Evolutionary conservation across 1,140 invertebrate genomes (phyloP), one percentile per base, ranked within the genome.

Genomic region (Saccostrea glomerata): DNA sequence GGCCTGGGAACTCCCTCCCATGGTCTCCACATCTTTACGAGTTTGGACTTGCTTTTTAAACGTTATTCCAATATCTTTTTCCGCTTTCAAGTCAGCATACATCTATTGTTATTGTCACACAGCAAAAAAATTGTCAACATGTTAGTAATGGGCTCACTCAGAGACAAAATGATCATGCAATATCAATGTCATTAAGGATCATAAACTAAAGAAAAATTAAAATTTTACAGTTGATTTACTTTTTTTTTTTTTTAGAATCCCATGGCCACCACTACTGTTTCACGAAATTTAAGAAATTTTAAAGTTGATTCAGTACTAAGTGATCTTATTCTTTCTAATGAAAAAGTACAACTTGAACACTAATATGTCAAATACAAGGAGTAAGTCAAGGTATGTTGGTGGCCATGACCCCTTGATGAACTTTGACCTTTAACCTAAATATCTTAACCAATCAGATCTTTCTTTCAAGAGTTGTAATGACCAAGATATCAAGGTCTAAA

Each of bases 31-130:
- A 94, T 98, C 99, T 94, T 98, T 97, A 93, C 98, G 97, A 95
- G 98, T 98, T 88, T 98, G 98, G 0, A 99, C 97, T 55, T 97
- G 97, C 92, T 97, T 97, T 95, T 99, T 99, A 95, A 99, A 99
- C 82, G 97, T 97, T 90, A 97, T 97, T 7, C 98, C 97, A 83
- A 98, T 96, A 96, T 99, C 98, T 94, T 97, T 89, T 13, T 94
- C 97, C 25, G 97, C 97, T 94, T 98, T 98, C 30, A 99, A 96
- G 90, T 98, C 97, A 77, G 96, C 96, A 95, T 98, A 99, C 12
- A 99, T 95, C 94, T 98, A 96, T 17, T 94, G 92, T 90, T 87
- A 87, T 82, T 85, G 91, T 92, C 84, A 91, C 87, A 77, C 83
- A 23, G 40, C 66, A 77, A 40, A 15, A 36, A 36, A 40, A 17